Conservation (phyloP, 2,113 vertebrate genomes). For the Tetrao urogallus region DNA sequence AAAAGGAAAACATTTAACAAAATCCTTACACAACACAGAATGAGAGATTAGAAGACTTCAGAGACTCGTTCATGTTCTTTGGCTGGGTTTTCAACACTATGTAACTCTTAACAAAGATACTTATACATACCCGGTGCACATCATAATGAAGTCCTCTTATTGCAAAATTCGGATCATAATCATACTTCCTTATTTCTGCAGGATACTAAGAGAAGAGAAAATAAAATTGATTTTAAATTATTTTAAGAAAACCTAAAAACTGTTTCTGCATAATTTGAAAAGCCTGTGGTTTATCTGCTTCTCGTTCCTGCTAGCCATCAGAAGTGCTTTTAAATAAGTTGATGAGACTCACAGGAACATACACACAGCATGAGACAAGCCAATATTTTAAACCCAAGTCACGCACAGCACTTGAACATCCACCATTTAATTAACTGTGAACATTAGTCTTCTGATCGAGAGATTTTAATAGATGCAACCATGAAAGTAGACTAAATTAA, state of each 20-base stretch:
- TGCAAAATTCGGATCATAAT: slow-evolving; percentile 93
- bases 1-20: neutral
- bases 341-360: neutral
- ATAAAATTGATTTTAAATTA: neutral
- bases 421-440: neutral
- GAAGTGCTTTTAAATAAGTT: neutral
- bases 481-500: neutral
- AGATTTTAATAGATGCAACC: neutral
- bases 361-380: neutral
- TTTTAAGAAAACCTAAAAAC: neutral
- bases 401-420: neutral
- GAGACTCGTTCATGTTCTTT: neutral
- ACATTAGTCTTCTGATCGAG: neutral
- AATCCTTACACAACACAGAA: neutral
- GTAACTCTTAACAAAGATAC: neutral
- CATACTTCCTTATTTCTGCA: slow-evolving; percentile 87
- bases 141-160: slow-evolving; percentile 97
- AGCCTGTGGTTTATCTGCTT: neutral
- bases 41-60: neutral
- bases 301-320: neutral
- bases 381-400: neutral
- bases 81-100: neutral
- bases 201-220: slow-evolving; percentile 85
- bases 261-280: neutral
- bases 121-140: slow-evolving; percentile 90